A percentile compares a stretch with the other conserved stretches of the same genome.
These are phyloP conservation scores for Ophion ellenae DNA, from an alignment of 2,888 invertebrate genomes.

Conservation along the genomic window DNA sequence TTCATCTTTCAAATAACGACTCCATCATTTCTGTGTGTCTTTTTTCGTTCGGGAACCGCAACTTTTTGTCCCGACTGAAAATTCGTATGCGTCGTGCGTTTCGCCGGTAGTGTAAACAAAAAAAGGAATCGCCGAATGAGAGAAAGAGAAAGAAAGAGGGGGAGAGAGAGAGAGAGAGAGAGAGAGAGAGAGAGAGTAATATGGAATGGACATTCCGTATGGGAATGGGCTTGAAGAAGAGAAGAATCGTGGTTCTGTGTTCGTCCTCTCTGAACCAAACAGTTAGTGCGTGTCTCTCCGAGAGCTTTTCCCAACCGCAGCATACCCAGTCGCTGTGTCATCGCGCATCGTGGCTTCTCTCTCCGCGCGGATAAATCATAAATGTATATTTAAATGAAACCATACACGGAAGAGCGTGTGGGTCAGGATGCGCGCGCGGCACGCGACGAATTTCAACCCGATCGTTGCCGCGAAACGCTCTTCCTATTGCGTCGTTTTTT, in stretches of 20 bases:
- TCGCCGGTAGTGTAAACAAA: not conserved
- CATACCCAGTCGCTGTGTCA: constrained; percentile 79
- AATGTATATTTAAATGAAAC: constrained; percentile 70
- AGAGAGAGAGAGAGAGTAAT: constrained; percentile 1
- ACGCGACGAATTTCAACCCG: constrained; percentile 30
- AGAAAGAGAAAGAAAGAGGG: too few relatives aligned
- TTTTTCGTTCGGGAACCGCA: too few relatives aligned
- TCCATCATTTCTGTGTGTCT: too few relatives aligned
- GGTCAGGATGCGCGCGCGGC: constrained; percentile 55
- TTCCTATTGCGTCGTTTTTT: not conserved
- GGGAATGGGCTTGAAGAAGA: constrained; percentile 65
- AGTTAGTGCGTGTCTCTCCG: not conserved
- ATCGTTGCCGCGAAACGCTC: not conserved
- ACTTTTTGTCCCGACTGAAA: too few relatives aligned
- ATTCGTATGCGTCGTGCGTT: too few relatives aligned
- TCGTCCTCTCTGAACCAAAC: not conserved
- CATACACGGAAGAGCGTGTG: constrained; percentile 66
- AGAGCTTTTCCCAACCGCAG: constrained; percentile 65
- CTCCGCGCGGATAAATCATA: constrained; percentile 74
- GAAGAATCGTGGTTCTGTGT: constrained; percentile 42
- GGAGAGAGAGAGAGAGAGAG: not conserved
- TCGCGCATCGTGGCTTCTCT: constrained; percentile 64
- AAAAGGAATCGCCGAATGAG: not conserved
- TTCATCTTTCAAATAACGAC: too few relatives aligned
- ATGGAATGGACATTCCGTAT: constrained; percentile 28